Evolutionary conservation across 2,797 vertebrate species (phyloP).

Genomic region (Odontamblyopus lacepedii): DNA sequence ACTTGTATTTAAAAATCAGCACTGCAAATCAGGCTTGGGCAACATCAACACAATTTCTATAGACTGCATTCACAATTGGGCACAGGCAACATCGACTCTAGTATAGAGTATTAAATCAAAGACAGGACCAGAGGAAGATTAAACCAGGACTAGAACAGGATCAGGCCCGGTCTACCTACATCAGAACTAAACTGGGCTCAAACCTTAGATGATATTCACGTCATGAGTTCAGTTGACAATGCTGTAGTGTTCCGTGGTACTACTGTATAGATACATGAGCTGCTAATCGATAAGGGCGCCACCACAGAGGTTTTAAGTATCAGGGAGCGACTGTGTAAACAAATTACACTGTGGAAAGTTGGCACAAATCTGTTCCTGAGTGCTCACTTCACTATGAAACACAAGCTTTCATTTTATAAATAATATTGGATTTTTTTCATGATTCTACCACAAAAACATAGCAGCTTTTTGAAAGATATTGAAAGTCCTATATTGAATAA

Average conservation of each 20-base stretch:
- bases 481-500: neutral
- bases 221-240: slow-evolving; percentile 12
- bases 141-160: too few species aligned
- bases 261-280: slow-evolving; percentile 20
- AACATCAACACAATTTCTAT: too few species aligned
- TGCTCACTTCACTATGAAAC: slow-evolving; percentile 1
- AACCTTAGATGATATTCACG: slow-evolving; percentile 11
- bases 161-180: neutral
- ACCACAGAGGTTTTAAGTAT: slow-evolving; percentile 29
- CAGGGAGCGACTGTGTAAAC: slow-evolving; percentile 27
- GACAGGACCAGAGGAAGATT: too few species aligned
- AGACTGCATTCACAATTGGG: too few species aligned
- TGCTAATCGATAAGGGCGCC: slow-evolving; percentile 34
- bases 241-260: slow-evolving; percentile 15
- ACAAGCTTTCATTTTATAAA: neutral
- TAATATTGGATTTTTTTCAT: neutral
- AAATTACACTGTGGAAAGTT: neutral
- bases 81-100: too few species aligned
- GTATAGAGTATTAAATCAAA: too few species aligned
- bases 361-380: neutral
- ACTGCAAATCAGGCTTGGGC: too few species aligned
- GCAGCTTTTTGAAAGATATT: neutral
- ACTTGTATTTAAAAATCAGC: too few species aligned
- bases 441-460: neutral
- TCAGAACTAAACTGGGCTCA: neutral